phyloP scores from a whole-genome alignment of 2,113 vertebrate genomes.

The Nicator chloris region DNA sequence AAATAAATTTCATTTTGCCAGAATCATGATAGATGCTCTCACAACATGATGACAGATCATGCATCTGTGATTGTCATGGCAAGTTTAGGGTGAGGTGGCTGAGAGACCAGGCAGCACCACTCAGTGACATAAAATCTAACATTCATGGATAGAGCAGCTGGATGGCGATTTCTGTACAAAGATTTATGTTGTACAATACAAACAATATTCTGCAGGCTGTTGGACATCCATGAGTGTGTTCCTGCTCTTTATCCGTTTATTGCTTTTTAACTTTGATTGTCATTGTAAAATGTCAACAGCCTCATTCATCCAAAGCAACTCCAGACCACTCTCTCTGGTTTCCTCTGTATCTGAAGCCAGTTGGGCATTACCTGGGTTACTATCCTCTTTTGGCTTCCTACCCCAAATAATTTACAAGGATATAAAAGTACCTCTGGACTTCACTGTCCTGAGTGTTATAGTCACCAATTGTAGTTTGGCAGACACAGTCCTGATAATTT shows the following conservation, averaged over 20 bases:
- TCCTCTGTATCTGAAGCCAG: background rate
- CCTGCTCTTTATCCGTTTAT: background rate
- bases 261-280: background rate
- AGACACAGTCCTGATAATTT: background rate
- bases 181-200: background rate
- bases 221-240: background rate
- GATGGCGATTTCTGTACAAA: background rate
- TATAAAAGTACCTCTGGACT: background rate
- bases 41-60: background rate
- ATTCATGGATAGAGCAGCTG: background rate
- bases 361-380: background rate
- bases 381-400: background rate
- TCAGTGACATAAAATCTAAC: background rate
- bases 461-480: background rate
- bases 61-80: background rate
- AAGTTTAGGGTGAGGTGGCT: background rate
- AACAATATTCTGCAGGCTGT: background rate
- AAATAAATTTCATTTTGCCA: background rate
- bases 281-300: background rate
- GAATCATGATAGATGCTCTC: background rate
- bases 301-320: background rate
- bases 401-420: background rate
- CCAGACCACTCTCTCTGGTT: background rate
- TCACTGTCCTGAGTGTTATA: background rate
- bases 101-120: background rate